Percentiles rank a stretch among this genome's conserved stretches.
These are phyloP conservation scores for Callithrix jacchus DNA, from an alignment of 2,113 vertebrate genomes.

Conservation along the genomic window DNA sequence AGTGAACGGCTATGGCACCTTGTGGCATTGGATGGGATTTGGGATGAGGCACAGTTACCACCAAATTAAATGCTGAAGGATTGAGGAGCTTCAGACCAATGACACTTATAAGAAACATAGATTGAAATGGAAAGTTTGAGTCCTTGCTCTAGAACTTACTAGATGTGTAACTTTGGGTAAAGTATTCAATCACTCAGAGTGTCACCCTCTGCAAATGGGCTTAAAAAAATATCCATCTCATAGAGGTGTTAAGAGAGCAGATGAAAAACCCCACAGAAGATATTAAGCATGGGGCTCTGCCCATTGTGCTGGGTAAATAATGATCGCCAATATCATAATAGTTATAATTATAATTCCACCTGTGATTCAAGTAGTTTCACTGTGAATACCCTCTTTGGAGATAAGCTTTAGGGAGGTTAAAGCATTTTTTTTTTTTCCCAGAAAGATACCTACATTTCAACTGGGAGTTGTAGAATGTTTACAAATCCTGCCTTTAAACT, in stretches of 20 bases:
- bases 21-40: not conserved
- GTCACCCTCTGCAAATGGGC: not conserved
- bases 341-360: not conserved
- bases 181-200: not conserved
- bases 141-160: not conserved
- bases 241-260: not conserved
- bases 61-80: not conserved
- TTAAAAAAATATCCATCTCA: not conserved
- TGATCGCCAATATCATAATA: not conserved
- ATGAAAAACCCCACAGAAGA: not conserved
- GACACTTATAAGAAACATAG: not conserved
- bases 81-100: not conserved
- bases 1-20: not conserved
- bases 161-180: not conserved
- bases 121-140: not conserved
- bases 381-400: not conserved
- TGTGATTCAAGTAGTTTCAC: not conserved
- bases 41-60: not conserved
- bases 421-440: not conserved
- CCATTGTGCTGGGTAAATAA: not conserved
- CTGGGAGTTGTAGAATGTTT: not conserved
- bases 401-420: not conserved
- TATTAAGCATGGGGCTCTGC: not conserved
- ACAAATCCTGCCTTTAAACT: not conserved
- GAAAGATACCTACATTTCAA: not conserved